These are phyloP conservation scores for Acrocera orbiculus DNA, from an alignment of 2,888 invertebrate species.

Conservation along the genomic window DNA sequence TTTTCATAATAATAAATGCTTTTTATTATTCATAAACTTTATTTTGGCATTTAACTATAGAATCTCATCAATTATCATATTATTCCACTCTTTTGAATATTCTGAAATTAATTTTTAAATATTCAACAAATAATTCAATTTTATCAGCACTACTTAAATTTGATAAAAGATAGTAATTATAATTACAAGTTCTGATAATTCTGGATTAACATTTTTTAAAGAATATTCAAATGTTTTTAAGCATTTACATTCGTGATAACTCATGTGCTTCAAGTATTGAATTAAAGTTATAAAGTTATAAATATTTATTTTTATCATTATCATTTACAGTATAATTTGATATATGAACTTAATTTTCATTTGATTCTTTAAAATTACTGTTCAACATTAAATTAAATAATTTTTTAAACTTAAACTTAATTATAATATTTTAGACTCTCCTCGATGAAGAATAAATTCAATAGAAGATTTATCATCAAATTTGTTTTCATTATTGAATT, in stretches of 20 bases:
- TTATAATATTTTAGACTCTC: conserved; percentile 16
- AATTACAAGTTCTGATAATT: conserved; percentile 28
- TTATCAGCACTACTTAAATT: conserved; percentile 20
- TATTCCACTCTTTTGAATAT: conserved; percentile 28
- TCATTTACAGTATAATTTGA: conserved; percentile 23
- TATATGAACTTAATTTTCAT: conserved; percentile 27
- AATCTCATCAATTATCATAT: conserved; percentile 28
- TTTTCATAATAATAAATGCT: no score
- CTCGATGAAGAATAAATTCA: conserved; percentile 11
- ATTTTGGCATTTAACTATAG: conserved; percentile 21
- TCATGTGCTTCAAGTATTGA: conserved; percentile 28
- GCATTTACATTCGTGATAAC: conserved; percentile 27
- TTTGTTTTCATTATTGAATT: conserved; percentile 8
- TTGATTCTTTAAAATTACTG: conserved; percentile 28
- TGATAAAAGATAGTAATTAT: conserved; percentile 27
- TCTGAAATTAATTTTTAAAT: conserved; percentile 25
- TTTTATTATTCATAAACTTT: no score
- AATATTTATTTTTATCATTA: conserved; percentile 14
- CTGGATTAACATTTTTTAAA: conserved; percentile 27
- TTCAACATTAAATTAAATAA: conserved; percentile 31
- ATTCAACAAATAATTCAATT: conserved; percentile 23
- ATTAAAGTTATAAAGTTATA: conserved; percentile 19
- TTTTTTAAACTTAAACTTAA: conserved; percentile 26
- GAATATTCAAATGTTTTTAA: conserved; percentile 28
- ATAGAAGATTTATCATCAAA: conserved; percentile 10